Conservation (phyloP, 2,113 vertebrate genomes). For the Silurus meridionalis region DNA sequence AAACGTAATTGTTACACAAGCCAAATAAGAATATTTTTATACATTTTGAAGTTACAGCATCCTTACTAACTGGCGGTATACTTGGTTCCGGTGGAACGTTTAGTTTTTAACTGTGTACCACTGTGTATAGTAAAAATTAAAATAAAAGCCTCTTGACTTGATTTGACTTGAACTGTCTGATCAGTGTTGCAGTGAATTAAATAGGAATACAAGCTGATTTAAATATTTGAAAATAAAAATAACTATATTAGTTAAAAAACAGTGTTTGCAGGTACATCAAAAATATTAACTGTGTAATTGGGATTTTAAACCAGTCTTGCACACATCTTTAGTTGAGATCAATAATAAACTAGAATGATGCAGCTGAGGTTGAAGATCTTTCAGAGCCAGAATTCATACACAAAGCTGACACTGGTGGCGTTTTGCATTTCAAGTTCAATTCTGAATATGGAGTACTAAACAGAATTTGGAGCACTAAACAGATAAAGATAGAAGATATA, state of each 20-base stretch:
- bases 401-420: not conserved
- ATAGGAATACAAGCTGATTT: not conserved
- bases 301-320: not conserved
- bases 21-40: not conserved
- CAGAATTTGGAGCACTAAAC: no score
- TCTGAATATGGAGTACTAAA: no score
- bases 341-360: not conserved
- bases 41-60: not conserved
- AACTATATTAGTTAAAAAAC: not conserved
- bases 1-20: not conserved
- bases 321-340: not conserved
- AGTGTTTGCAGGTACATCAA: not conserved
- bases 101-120: no score
- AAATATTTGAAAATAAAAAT: no score
- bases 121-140: no score
- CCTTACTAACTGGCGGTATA: no score
- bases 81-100: no score
- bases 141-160: no score
- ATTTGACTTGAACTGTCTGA: no score
- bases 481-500: not conserved
- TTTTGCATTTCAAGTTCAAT: not conserved
- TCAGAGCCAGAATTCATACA: not conserved
- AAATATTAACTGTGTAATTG: not conserved
- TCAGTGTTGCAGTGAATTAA: not conserved
- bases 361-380: not conserved